Evolutionary conservation across 2,888 invertebrate species (phyloP).

Genomic region (Ochropleura leucogaster): DNA sequence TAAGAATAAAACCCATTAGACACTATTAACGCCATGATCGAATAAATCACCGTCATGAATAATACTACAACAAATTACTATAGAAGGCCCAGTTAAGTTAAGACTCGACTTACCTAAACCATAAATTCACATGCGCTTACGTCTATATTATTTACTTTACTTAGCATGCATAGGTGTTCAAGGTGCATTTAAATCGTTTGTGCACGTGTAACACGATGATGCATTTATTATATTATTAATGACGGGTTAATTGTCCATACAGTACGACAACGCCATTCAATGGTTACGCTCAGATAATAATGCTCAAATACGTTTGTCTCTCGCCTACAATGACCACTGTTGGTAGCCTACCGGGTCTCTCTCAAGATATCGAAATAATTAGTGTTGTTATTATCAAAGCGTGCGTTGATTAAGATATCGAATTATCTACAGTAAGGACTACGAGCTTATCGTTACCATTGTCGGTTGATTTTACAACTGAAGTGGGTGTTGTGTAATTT

Average conservation of each 20-base stretch:
- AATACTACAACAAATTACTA: conserved; percentile 2
- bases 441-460: conserved; percentile 74
- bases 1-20: neutral
- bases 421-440: conserved; percentile 77
- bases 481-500: conserved; percentile 71
- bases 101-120: conserved; percentile 28
- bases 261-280: conserved; percentile 48
- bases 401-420: conserved; percentile 77
- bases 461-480: conserved; percentile 77
- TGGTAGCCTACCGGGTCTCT: conserved; percentile 51
- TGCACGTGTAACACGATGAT: conserved; percentile 65
- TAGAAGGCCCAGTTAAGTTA: conserved; percentile 6
- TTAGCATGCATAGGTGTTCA: conserved; percentile 52
- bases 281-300: conserved; percentile 47
- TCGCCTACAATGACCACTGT: conserved; percentile 49
- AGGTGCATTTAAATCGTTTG: conserved; percentile 55
- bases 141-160: conserved; percentile 42
- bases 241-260: conserved; percentile 57
- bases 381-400: conserved; percentile 68
- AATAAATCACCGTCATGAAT: neutral
- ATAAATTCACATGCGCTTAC: conserved; percentile 37
- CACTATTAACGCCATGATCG: neutral
- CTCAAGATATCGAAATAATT: conserved; percentile 63
- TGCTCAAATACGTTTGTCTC: conserved; percentile 37
- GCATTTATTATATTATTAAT: conserved; percentile 65